Percentiles rank a stretch among this genome's conserved stretches.
phyloP scores from a whole-genome alignment of 2,888 invertebrate genomes.

The Eledona agricola region DNA sequence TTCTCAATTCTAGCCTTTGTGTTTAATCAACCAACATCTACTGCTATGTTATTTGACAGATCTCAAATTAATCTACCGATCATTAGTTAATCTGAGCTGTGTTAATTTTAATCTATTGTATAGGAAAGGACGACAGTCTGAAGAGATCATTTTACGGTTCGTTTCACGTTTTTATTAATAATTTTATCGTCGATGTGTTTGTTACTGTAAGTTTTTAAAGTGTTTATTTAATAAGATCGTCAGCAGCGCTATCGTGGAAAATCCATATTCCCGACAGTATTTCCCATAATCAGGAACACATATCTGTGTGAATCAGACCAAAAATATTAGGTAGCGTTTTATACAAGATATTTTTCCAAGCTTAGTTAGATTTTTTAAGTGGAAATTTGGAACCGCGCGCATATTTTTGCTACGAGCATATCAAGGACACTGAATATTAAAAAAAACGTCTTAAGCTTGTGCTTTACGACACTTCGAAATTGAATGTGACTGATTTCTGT shows the following conservation, averaged over 20 bases:
- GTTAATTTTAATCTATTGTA: slow-evolving; percentile 46
- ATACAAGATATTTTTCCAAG: slow-evolving; percentile 56
- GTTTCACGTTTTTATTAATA: slow-evolving; percentile 35
- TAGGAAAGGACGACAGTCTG: slow-evolving; percentile 40
- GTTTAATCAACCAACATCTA: slow-evolving; percentile 23
- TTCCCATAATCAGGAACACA: slow-evolving; percentile 47
- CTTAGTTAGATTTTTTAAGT: slow-evolving; percentile 53
- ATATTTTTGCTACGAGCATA: slow-evolving; percentile 55
- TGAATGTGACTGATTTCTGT: slow-evolving; percentile 24
- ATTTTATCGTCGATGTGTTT: slow-evolving; percentile 35
- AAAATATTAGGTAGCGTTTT: slow-evolving; percentile 53
- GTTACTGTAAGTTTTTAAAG: slow-evolving; percentile 39
- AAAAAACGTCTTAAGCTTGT: slow-evolving; percentile 29
- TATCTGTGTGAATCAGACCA: slow-evolving; percentile 56
- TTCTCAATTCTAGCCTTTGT: slow-evolving; percentile 32
- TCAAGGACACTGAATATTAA: slow-evolving; percentile 43
- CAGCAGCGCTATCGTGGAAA: slow-evolving; percentile 31
- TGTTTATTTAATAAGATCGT: slow-evolving; percentile 38
- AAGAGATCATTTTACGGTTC: slow-evolving; percentile 42
- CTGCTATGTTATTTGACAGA: slow-evolving; percentile 40
- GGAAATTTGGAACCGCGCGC: slow-evolving; percentile 39
- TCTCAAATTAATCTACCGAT: slow-evolving; percentile 41
- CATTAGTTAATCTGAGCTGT: slow-evolving; percentile 47
- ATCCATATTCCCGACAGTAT: slow-evolving; percentile 32
- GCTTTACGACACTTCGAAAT: slow-evolving; percentile 26